Evolutionary conservation across 2,888 invertebrate genomes (phyloP), one percentile per base, ranked within the genome.

Genomic region (Tubulanus polymorphus): DNA sequence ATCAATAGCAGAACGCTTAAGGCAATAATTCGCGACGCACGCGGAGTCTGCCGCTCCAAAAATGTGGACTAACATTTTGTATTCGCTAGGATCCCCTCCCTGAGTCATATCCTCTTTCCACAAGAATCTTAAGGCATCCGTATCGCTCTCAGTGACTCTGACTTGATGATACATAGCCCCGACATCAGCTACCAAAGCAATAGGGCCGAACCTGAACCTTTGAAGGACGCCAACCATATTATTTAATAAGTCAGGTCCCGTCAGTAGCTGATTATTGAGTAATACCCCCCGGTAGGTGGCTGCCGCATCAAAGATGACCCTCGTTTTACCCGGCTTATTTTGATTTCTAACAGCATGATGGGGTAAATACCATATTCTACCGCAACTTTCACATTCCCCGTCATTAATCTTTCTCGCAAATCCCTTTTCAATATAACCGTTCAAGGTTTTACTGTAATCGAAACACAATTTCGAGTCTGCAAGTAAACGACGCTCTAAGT

Each of bases 171-270:
- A 59, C 56, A 59, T 53, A 12, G 32, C 41, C 35, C 57, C 53
- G 41, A 55, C 12, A 57, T 47, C 8, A 3, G 23, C 6, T 57
- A 28, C 25, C 53, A 32, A 32, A 12, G 35, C 35, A 12, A 32
- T n/a, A 32, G 35, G n/a, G n/a, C n/a, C 10, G 10, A 10, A 26
- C 30, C 59, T n/a, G 23, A 57, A 59, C 37, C 56, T 18, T 20
- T 41, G 26, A 29, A 59, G 26, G 15, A 59, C 48, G 10, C 57
- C 50, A 18, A 59, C 8, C 18, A 59, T 35, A 2, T 29, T 48
- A 45, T 59, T 59, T 8, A 41, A 47, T 37, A 59, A 30, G 26
- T 59, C 58, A 10, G 57, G 53, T n/a, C 51, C 58, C 37, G 54
- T 56, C 2, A 52, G 47, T 2, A 59, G 37, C 18, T 49, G 18